Percentiles rank a stretch among this genome's conserved stretches.
Evolutionary conservation across 2,113 vertebrate species (phyloP).

Genomic region (Rhinopomastus cyanomelas): DNA sequence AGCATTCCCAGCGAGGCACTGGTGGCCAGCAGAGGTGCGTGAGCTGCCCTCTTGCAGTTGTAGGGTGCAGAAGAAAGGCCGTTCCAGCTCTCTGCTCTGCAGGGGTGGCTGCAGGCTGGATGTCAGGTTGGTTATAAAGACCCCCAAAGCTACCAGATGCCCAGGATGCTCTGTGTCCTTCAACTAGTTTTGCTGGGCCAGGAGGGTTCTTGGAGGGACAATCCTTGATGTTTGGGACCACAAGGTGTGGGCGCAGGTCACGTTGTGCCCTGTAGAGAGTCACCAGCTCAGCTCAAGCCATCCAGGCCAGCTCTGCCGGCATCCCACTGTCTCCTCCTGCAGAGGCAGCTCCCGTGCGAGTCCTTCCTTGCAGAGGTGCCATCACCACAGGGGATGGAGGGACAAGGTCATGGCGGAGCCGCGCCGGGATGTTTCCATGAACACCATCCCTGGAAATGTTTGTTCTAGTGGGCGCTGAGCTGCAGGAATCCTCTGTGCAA

Average conservation of each 20-base stretch:
- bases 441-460: not conserved
- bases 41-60: not conserved
- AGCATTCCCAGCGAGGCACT: not conserved
- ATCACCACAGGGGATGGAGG: not conserved
- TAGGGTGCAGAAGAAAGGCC: not conserved
- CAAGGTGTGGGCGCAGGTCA: rapidly evolving
- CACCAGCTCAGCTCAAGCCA: rapidly evolving
- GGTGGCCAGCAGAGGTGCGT: rapidly evolving
- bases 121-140: not conserved
- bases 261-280: rapidly evolving
- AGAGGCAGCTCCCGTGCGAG: rapidly evolving
- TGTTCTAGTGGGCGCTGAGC: not conserved
- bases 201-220: not conserved
- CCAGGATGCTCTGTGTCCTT: not conserved
- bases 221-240: not conserved
- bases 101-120: not conserved
- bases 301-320: rapidly evolving
- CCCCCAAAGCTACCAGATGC: not conserved
- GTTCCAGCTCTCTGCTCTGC: not conserved
- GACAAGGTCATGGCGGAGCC: not conserved
- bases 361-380: not conserved
- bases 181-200: too few relatives aligned
- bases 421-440: not conserved
- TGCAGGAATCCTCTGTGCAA: not conserved
- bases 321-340: rapidly evolving